Evolutionary conservation across 2,797 vertebrate species (phyloP), one percentile per base, ranked within the genome.

Genomic region (Protonibea diacanthus): DNA sequence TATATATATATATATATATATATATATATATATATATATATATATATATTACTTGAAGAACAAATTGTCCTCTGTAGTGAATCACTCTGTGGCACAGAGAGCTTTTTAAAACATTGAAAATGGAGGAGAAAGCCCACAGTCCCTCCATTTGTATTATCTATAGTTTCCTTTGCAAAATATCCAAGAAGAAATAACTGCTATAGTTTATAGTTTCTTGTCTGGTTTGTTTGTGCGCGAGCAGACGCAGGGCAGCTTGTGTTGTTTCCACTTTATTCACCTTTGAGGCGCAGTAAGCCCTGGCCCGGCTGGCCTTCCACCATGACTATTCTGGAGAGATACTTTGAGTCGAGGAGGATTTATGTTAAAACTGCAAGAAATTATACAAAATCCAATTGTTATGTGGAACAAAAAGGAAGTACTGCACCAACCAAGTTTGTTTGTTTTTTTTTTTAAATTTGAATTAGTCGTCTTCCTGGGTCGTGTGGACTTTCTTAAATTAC

Each of bases 401-500:
- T 60, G 25, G 4, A 42, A 29, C 59, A 44, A 61, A 40, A 52
- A 45, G 45, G 10, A 48, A 59, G 51, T 21, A 56, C 42, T 65
- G 14, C 53, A n/a, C 48, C 45, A 76, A 66, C 33, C 17, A 18
- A 69, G 51, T 25, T 29, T 67, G 29, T 65, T 53, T 5, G n/a
- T n/a, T 59, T 74, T 71, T 65, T 66, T 55, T 75, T 74, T 70
- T 56, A 1, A 33, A 52, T 21, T 79, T 83, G 33, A 81, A 86
- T 85, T 82, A 71, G 57, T 68, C 7, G 13, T 61, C 66, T 69
- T 40, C 23, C 58, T 57, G 71, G 76, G 64, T 62, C 74, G 29
- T 68, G 69, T 85, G 81, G 59, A 74, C 72, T 71, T 71, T 76
- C n/a, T 44, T 52, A 66, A 78, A 80, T 80, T 79, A 71, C 52